Conservation (phyloP, 2,888 invertebrate species). For the Torymus texanus region DNA sequence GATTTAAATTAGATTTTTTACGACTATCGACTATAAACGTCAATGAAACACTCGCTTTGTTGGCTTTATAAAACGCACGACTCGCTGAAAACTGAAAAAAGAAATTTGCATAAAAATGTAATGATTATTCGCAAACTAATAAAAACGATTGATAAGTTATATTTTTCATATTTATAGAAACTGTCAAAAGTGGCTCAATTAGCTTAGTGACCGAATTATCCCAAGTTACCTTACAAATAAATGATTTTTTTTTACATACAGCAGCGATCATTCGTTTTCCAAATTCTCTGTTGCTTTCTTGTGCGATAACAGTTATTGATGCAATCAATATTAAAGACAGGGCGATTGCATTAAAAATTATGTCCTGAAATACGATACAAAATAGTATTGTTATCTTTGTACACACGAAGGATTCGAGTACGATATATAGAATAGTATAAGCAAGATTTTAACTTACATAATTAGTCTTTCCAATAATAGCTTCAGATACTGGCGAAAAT, state of each 20-base stretch:
- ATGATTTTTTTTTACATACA: conserved; percentile 37
- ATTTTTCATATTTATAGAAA: too few species aligned
- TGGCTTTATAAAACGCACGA: too few species aligned
- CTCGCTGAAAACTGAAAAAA: too few species aligned
- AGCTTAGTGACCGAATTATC: too few species aligned
- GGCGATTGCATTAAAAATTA: conserved; percentile 47
- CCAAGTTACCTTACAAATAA: background rate
- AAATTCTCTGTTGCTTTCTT: conserved; percentile 20
- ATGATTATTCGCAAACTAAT: too few species aligned
- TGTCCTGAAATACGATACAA: conserved; percentile 45
- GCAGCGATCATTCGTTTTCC: conserved; percentile 28
- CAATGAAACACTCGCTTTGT: too few species aligned
- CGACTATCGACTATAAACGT: too few species aligned
- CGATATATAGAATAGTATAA: background rate
- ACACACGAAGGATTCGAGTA: background rate
- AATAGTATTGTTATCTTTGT: background rate
- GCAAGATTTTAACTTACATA: conserved; percentile 42
- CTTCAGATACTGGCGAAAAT: conserved; percentile 54
- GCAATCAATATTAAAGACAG: conserved; percentile 44
- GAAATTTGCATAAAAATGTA: too few species aligned
- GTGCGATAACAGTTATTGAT: conserved; percentile 34
- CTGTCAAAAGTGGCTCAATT: too few species aligned
- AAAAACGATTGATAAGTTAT: too few species aligned
- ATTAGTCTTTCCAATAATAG: conserved; percentile 54
- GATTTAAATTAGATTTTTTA: too few species aligned